Conservation (phyloP, 2,797 vertebrate species). For the Sparidentex hasta region DNA sequence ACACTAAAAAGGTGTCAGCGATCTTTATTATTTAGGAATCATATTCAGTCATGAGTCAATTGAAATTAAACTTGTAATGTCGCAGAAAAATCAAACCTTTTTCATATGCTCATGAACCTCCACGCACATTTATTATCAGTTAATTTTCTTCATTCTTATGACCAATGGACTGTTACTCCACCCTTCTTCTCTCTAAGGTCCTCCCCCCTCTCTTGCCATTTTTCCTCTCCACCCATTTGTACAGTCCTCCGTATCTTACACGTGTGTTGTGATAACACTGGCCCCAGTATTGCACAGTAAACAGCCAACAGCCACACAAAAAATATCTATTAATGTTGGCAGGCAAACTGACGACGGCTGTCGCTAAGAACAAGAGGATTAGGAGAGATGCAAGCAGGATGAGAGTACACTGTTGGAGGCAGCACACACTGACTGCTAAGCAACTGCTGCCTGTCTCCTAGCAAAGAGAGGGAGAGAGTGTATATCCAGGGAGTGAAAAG, state of each 20-base stretch:
- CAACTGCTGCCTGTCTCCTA: too few relatives aligned
- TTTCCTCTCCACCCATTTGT: slow-evolving; percentile 32
- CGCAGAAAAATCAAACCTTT: slow-evolving; percentile 4
- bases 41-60: not conserved
- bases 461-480: slow-evolving; percentile 73
- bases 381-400: slow-evolving; percentile 61
- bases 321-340: slow-evolving; percentile 49
- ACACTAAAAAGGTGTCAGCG: not conserved
- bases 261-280: slow-evolving; percentile 57
- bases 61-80: not conserved
- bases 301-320: slow-evolving; percentile 29
- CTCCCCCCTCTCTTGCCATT: slow-evolving; percentile 8
- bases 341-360: slow-evolving; percentile 43
- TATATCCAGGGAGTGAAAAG: slow-evolving; percentile 62
- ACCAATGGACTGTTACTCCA: slow-evolving; percentile 36
- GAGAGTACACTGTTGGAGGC: slow-evolving; percentile 74
- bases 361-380: slow-evolving; percentile 67
- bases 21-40: not conserved
- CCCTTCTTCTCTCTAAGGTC: slow-evolving; percentile 11
- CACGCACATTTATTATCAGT: not conserved
- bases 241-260: slow-evolving; percentile 42
- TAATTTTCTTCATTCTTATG: slow-evolving; percentile 16
- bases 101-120: slow-evolving; percentile 6
- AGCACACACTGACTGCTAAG: slow-evolving; percentile 72
- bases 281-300: slow-evolving; percentile 29